Percentiles rank a stretch among this genome's conserved stretches.
Conservation (phyloP, 2,113 vertebrate species). For the Grallaria varia region DNA sequence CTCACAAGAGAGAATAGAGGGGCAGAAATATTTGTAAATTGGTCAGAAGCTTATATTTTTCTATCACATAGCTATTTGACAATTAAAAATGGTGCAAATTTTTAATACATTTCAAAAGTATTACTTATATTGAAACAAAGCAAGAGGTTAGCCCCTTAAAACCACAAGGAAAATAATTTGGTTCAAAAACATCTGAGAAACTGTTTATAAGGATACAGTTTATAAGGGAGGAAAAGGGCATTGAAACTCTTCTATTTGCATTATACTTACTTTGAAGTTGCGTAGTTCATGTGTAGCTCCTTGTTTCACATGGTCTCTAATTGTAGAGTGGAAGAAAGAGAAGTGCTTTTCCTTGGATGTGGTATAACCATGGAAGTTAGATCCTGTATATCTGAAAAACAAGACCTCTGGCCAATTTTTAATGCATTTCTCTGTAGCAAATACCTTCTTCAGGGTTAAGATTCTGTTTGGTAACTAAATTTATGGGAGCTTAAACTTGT, state of each 20-base stretch:
- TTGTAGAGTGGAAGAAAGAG: not conserved
- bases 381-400: not conserved
- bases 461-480: not conserved
- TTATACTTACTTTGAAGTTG: slow-evolving; percentile 28
- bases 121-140: not conserved
- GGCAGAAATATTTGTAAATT: not conserved
- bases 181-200: slow-evolving; percentile 3
- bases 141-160: slow-evolving; percentile 30
- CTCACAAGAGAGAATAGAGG: not conserved
- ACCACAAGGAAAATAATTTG: not conserved
- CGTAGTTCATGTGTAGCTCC: slow-evolving; percentile 25
- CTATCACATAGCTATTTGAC: not conserved
- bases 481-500: not conserved
- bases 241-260: slow-evolving; percentile 38
- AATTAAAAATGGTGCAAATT: not conserved
- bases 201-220: not conserved
- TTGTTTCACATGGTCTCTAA: slow-evolving; percentile 21
- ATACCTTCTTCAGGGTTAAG: not conserved
- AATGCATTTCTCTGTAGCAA: not conserved
- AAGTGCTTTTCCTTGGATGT: not conserved
- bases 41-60: not conserved
- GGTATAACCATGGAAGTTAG: not conserved
- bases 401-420: not conserved
- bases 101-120: not conserved
- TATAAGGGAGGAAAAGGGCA: not conserved